A percentile compares a stretch with the other conserved stretches of the same genome.
Evolutionary conservation across 2,888 invertebrate species (phyloP).

Genomic region (Abrostola tripartita): DNA sequence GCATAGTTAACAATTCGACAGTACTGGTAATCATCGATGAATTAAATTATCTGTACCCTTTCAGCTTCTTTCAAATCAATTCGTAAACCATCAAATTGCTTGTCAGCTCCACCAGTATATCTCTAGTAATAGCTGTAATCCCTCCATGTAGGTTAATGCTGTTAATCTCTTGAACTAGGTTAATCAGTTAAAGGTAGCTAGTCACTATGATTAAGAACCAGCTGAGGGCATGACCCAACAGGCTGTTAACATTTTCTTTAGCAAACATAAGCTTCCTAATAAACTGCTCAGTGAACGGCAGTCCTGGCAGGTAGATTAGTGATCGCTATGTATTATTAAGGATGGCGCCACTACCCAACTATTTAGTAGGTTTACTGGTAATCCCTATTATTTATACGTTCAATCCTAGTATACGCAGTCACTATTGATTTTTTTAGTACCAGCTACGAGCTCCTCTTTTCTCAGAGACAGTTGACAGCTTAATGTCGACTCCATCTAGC

Average conservation of each 20-base stretch:
- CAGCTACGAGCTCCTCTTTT: too few species aligned
- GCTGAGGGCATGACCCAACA: background rate
- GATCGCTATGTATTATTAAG: background rate
- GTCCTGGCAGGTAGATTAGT: background rate
- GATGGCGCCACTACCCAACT: too few species aligned
- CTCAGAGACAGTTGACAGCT: too few species aligned
- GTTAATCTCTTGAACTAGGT: constrained; percentile 3
- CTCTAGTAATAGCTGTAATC: background rate
- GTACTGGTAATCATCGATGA: too few species aligned
- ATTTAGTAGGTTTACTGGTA: too few species aligned
- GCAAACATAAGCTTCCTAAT: background rate
- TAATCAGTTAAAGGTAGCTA: constrained; percentile 3
- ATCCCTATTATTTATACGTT: too few species aligned
- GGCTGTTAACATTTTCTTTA: constrained; percentile 1
- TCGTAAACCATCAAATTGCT: background rate
- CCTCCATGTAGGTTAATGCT: background rate
- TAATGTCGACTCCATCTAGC: too few species aligned
- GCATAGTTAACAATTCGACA: too few species aligned
- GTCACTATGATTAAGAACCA: background rate
- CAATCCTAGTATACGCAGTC: too few species aligned
- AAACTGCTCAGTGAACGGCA: background rate
- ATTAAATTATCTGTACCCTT: background rate
- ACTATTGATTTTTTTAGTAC: too few species aligned
- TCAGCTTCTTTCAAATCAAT: background rate
- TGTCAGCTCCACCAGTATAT: background rate